phyloP scores from a whole-genome alignment of 2,888 invertebrate species.

The Trisateles emortualis region DNA sequence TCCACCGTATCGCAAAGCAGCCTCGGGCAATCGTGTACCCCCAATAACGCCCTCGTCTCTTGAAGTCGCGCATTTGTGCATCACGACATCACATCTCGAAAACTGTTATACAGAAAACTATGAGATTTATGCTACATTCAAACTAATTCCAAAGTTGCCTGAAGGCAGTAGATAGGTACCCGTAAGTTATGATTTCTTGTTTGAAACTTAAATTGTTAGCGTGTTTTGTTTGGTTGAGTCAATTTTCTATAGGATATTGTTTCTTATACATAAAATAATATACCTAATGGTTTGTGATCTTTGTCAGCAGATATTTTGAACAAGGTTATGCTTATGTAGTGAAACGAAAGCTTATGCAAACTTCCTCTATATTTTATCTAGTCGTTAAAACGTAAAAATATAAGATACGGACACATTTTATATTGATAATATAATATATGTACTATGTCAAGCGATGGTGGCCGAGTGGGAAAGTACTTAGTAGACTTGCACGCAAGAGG shows the following conservation, averaged over 20 bases:
- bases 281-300: neutral
- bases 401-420: too few species aligned
- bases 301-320: too few species aligned
- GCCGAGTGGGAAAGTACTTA: too few species aligned
- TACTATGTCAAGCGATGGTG: too few species aligned
- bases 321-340: too few species aligned
- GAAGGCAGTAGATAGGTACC: slow-evolving; percentile 33
- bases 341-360: too few species aligned
- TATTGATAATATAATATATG: too few species aligned
- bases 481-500: too few species aligned
- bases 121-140: slow-evolving; percentile 58
- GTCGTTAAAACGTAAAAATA: too few species aligned
- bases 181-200: slow-evolving; percentile 42
- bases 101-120: slow-evolving; percentile 58
- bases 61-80: slow-evolving; percentile 54
- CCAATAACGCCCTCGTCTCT: slow-evolving; percentile 64
- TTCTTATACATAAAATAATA: neutral
- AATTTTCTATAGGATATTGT: neutral
- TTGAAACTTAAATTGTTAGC: slow-evolving; percentile 43
- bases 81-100: slow-evolving; percentile 62
- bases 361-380: too few species aligned
- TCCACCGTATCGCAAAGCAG: slow-evolving; percentile 43
- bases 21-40: slow-evolving; percentile 67
- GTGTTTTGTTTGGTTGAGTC: neutral
- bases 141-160: slow-evolving; percentile 43